Percentiles rank a stretch among this genome's conserved stretches.
These are phyloP conservation scores for Xyliphius kryptos DNA, from an alignment of 2,113 vertebrate species.

Conservation along the genomic window DNA sequence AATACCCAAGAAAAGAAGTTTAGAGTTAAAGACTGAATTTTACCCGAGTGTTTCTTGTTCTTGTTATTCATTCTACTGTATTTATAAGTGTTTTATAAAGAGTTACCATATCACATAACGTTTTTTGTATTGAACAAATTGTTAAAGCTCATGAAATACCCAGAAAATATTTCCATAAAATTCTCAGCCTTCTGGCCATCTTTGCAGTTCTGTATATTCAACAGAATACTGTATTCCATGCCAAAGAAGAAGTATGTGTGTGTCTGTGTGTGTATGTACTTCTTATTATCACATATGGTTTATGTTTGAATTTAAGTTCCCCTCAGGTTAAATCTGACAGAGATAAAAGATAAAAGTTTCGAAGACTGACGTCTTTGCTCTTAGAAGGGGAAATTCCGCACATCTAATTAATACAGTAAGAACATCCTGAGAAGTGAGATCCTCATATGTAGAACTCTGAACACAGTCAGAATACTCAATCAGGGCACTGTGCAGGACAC, in stretches of 20 bases:
- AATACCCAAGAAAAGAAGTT: too few species aligned
- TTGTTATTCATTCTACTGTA: not conserved
- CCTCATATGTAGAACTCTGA: too few species aligned
- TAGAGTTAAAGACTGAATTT: too few species aligned
- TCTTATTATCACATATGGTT: slow-evolving; percentile 33
- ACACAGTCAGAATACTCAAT: too few species aligned
- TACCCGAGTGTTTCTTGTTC: too few species aligned
- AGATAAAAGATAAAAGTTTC: slow-evolving; percentile 29
- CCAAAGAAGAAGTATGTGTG: slow-evolving; percentile 15
- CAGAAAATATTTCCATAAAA: slow-evolving; percentile 19
- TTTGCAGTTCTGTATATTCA: slow-evolving; percentile 13
- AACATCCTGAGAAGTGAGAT: too few species aligned
- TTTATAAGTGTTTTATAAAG: not conserved
- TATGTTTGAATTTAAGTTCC: slow-evolving; percentile 31
- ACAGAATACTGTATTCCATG: slow-evolving; percentile 20
- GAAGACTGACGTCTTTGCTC: slow-evolving; percentile 7
- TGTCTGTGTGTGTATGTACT: slow-evolving; percentile 19
- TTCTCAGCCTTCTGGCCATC: slow-evolving; percentile 3
- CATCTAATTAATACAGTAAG: slow-evolving; percentile 13
- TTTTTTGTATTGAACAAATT: slow-evolving; percentile 16
- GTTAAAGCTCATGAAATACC: slow-evolving; percentile 5
- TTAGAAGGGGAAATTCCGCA: slow-evolving; percentile 27
- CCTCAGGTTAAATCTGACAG: slow-evolving; percentile 30
- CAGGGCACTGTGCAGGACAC: too few species aligned
- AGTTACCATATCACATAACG: not conserved